Conservation (phyloP, 1,140 invertebrate genomes). For the Sminthurides bifidus region DNA sequence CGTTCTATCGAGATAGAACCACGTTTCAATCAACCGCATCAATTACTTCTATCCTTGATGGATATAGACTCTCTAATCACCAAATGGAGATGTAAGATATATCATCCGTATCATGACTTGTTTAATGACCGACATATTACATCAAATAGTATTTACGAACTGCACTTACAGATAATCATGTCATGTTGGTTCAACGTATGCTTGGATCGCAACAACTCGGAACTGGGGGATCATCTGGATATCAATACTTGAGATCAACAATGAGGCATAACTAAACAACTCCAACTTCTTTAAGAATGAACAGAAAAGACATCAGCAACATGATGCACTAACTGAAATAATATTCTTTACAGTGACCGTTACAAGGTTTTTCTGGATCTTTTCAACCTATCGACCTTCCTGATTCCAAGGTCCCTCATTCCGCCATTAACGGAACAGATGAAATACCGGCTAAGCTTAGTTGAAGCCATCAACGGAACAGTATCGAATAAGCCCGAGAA, state of each 20-base stretch:
- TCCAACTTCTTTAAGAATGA: neutral
- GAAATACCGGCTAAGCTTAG: constrained; percentile 43
- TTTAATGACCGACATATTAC: neutral
- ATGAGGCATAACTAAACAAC: constrained; percentile 50
- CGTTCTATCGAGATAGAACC: constrained; percentile 91
- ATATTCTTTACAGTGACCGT: constrained; percentile 63
- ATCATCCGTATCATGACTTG: too few relatives aligned
- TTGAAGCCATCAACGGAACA: constrained; percentile 30
- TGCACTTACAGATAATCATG: constrained; percentile 74
- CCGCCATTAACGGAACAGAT: constrained; percentile 69
- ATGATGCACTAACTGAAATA: too few relatives aligned
- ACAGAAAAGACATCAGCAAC: too few relatives aligned
- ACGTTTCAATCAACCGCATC: constrained; percentile 91
- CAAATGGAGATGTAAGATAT: constrained; percentile 92
- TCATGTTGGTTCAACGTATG: constrained; percentile 98
- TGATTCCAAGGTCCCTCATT: constrained; percentile 82
- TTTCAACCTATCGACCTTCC: constrained; percentile 92
- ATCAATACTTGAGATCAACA: constrained; percentile 95
- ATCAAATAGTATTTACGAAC: neutral
- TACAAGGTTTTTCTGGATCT: constrained; percentile 98
- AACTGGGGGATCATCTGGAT: constrained; percentile 94
- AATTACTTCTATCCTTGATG: constrained; percentile 84
- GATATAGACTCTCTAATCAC: constrained; percentile 96
- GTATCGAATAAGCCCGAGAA: neutral
- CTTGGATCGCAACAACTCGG: constrained; percentile 92